phyloP scores from a whole-genome alignment of 1,140 invertebrate genomes.

The Drosophila burlai region DNA sequence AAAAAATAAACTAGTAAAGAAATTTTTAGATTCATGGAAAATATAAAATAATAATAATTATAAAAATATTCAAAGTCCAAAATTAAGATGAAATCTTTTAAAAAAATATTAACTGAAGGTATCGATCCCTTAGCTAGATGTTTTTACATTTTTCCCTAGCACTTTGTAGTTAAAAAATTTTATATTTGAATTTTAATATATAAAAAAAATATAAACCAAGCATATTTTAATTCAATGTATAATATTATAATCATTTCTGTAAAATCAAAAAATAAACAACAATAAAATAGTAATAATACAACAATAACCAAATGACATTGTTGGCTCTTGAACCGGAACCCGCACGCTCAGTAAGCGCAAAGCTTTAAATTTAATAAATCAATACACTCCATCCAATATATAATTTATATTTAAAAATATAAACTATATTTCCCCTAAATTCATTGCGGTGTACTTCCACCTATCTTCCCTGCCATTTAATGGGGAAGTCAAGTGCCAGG shows the following conservation, averaged over 20 bases:
- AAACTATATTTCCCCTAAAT: neutral
- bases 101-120: neutral
- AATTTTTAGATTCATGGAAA: neutral
- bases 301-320: conserved; percentile 9
- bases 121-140: neutral
- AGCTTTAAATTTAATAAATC: too few relatives aligned
- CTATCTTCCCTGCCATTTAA: conserved; percentile 11
- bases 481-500: conserved; percentile 23
- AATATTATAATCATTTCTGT: neutral
- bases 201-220: neutral
- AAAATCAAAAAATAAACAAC: too few relatives aligned
- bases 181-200: neutral
- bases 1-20: too few relatives aligned
- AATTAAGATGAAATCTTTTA: neutral
- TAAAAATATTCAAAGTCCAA: neutral
- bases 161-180: neutral
- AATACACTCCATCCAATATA: too few relatives aligned
- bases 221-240: neutral
- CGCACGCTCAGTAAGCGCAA: neutral
- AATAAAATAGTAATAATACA: neutral
- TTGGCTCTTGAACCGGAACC: conserved; percentile 15
- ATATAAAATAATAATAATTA: neutral
- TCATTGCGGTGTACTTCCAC: neutral
- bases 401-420: neutral
- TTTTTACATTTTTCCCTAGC: neutral